phyloP scores from a whole-genome alignment of 2,113 vertebrate species.

The Pteronura brasiliensis region DNA sequence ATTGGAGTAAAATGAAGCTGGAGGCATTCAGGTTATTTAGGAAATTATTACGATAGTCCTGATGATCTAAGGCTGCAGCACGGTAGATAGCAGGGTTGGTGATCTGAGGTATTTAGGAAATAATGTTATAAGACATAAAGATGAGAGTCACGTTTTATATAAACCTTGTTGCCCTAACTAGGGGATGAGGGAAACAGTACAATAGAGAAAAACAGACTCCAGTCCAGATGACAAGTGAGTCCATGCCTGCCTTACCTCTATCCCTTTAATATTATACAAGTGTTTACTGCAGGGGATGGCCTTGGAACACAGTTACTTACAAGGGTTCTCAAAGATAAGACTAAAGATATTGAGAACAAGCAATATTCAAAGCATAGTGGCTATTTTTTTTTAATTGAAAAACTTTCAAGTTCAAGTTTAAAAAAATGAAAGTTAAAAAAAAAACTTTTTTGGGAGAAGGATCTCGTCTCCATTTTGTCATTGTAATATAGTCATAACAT shows the following conservation, averaged over 20 bases:
- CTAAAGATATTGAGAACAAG: background rate
- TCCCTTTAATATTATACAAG: background rate
- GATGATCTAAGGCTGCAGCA: background rate
- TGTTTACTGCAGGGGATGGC: background rate
- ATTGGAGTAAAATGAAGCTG: background rate
- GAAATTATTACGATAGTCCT: background rate
- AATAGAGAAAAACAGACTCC: background rate
- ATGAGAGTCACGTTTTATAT: background rate
- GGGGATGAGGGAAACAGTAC: background rate
- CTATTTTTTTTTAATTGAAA: background rate
- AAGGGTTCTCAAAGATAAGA: background rate
- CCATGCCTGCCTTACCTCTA: background rate
- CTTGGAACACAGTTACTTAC: background rate
- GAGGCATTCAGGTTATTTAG: background rate
- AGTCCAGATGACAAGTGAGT: background rate
- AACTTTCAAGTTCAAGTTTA: background rate
- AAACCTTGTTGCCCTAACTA: background rate
- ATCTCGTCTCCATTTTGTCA: background rate
- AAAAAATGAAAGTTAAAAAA: background rate
- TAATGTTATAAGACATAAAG: background rate
- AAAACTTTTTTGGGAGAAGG: background rate
- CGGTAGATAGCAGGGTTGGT: background rate
- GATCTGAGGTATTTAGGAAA: background rate
- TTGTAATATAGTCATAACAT: background rate
- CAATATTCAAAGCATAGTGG: background rate